Percentiles rank a stretch among this genome's conserved stretches.
Conservation (phyloP, 2,888 invertebrate genomes). For the Macrostomum cliftonense region DNA sequence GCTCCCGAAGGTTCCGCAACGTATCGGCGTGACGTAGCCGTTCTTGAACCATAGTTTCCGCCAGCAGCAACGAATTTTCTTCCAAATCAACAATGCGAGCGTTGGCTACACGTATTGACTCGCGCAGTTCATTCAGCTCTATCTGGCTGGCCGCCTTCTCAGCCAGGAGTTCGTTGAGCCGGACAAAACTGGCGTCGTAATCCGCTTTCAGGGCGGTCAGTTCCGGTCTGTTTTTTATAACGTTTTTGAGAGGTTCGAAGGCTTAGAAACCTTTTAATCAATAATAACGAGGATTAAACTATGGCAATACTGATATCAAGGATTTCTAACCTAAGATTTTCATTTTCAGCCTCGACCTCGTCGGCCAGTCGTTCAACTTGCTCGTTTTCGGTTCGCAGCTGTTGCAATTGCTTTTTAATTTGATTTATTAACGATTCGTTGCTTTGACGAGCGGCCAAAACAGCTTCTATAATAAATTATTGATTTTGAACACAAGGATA, state of each 20-base stretch:
- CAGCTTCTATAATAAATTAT: conserved; percentile 27
- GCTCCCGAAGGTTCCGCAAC: no score
- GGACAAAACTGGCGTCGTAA: no score
- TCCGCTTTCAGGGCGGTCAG: no score
- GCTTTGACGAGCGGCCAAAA: conserved; percentile 27
- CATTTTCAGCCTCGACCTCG: conserved; percentile 22
- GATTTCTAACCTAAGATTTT: conserved; percentile 25
- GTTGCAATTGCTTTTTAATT: conserved; percentile 21
- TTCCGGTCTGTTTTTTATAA: no score
- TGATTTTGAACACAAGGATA: no score
- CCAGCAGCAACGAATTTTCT: conserved; percentile 30
- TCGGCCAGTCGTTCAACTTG: conserved; percentile 22
- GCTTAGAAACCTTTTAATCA: no score
- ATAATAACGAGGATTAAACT: no score
- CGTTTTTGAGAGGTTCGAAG: no score
- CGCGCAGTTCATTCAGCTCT: conserved; percentile 32
- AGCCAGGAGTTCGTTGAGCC: no score
- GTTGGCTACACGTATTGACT: conserved; percentile 30
- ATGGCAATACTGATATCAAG: no score
- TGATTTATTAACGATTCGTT: conserved; percentile 20
- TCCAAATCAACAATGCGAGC: conserved; percentile 32
- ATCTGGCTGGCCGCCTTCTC: conserved; percentile 24
- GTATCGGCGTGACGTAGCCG: conserved; percentile 11
- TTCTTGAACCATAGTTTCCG: conserved; percentile 34
- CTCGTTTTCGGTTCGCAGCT: conserved; percentile 21